These are phyloP conservation scores for Phycodurus eques DNA, from an alignment of 2,113 vertebrate genomes.

Conservation along the genomic window DNA sequence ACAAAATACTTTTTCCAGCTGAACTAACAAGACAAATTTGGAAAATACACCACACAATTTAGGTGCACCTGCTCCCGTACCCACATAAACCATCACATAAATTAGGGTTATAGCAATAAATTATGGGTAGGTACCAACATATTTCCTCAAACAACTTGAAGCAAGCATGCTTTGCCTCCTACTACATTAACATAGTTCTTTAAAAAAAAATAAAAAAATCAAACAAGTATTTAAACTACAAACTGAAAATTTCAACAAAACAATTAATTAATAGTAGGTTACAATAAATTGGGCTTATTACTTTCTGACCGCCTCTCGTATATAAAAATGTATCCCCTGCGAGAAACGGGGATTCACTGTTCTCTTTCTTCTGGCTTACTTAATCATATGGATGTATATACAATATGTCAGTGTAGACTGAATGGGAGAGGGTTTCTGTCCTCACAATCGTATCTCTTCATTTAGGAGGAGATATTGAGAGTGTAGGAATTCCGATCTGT, in stretches of 20 bases:
- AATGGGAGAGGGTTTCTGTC: background rate
- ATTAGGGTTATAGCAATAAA: background rate
- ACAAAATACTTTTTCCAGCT: background rate
- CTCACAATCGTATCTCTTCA: background rate
- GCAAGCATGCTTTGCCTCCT: no score
- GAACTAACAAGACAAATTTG: background rate
- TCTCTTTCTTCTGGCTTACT: background rate
- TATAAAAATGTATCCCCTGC: no score
- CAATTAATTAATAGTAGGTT: no score
- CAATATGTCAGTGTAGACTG: background rate
- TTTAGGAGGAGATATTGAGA: conserved; percentile 34
- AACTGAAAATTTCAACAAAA: no score
- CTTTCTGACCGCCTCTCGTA: no score
- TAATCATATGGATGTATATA: background rate
- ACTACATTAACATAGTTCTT: no score
- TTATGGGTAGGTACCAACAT: background rate
- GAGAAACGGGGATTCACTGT: no score
- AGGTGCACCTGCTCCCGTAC: background rate
- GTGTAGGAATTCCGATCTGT: background rate
- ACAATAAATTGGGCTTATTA: no score
- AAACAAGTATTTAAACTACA: no score
- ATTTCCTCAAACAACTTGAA: background rate
- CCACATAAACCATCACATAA: background rate
- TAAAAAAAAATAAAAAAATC: no score
- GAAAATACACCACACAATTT: background rate